Conservation (phyloP, 2,888 invertebrate species). For the Phyto melanocephala region DNA sequence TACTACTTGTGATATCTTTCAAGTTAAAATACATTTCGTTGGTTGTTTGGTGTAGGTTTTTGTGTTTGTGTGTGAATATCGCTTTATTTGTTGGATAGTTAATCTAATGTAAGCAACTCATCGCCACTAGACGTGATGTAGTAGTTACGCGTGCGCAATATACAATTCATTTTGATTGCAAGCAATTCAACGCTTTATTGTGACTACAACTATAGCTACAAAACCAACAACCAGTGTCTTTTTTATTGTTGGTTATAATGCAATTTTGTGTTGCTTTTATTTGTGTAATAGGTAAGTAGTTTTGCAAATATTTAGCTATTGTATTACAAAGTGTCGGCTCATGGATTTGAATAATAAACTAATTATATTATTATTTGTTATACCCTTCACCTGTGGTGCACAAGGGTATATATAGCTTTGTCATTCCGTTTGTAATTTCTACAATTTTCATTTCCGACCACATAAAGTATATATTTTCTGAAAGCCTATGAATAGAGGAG, state of each 20-base stretch:
- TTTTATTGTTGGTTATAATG: constrained; percentile 34
- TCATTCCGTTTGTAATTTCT: no score
- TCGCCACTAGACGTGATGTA: constrained; percentile 52
- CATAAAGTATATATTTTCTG: no score
- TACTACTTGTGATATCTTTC: constrained; percentile 20
- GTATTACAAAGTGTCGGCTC: constrained; percentile 3
- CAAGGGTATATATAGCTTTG: no score
- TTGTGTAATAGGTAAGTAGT: not conserved
- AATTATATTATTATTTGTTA: constrained; percentile 45
- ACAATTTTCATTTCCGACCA: no score
- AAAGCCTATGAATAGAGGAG: no score
- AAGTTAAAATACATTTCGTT: not conserved
- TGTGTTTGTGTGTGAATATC: not conserved
- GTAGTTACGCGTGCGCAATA: constrained; percentile 68
- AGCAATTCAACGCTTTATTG: constrained; percentile 65
- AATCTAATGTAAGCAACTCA: constrained; percentile 61
- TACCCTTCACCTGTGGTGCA: no score
- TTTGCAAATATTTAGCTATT: constrained; percentile 29
- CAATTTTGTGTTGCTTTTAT: constrained; percentile 28
- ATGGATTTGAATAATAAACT: constrained; percentile 47
- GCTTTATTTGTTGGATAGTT: constrained; percentile 53
- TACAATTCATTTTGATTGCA: constrained; percentile 67
- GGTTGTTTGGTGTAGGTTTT: not conserved
- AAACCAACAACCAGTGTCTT: not conserved
- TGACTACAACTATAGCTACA: constrained; percentile 21